A percentile compares a stretch with the other conserved stretches of the same genome.
phyloP scores from a whole-genome alignment of 1,140 invertebrate species.

The Zaprionus capensis region DNA sequence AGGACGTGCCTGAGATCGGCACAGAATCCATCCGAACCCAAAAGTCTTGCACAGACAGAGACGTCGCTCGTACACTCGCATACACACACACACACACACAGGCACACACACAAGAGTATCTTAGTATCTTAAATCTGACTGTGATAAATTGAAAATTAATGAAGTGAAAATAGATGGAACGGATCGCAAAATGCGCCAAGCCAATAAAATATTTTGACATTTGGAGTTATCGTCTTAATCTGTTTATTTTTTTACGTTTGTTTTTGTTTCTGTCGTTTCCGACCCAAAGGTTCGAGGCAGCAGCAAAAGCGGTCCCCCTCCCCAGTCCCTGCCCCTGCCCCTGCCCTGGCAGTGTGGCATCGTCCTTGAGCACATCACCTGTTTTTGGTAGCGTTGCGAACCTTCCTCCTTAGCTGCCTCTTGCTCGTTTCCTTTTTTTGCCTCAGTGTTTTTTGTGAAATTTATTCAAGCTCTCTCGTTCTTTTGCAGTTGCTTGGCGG shows the following conservation, averaged over 20 bases:
- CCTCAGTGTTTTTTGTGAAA: slow-evolving; percentile 39
- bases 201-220: slow-evolving; percentile 85
- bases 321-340: slow-evolving; percentile 30
- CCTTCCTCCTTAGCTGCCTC: background rate
- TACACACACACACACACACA: slow-evolving; percentile 13
- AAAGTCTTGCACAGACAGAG: slow-evolving; percentile 3
- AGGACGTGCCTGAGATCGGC: background rate
- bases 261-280: slow-evolving; percentile 47
- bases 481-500: slow-evolving; percentile 61
- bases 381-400: slow-evolving; percentile 52
- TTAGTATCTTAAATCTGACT: slow-evolving; percentile 83
- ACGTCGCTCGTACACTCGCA: background rate
- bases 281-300: slow-evolving; percentile 37
- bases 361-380: slow-evolving; percentile 59
- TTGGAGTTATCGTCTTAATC: slow-evolving; percentile 84
- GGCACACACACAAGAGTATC: slow-evolving; percentile 6
- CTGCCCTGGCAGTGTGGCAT: background rate
- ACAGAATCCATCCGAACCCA: slow-evolving; percentile 4
- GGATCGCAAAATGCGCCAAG: slow-evolving; percentile 84
- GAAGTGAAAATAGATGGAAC: slow-evolving; percentile 84
- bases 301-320: slow-evolving; percentile 12
- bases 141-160: slow-evolving; percentile 85
- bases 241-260: slow-evolving; percentile 67
- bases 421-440: slow-evolving; percentile 11
- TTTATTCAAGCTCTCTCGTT: slow-evolving; percentile 28